A percentile compares a stretch with the other conserved stretches of the same genome.
Conservation (phyloP, 2,113 vertebrate genomes). For the Camelus dromedarius region DNA sequence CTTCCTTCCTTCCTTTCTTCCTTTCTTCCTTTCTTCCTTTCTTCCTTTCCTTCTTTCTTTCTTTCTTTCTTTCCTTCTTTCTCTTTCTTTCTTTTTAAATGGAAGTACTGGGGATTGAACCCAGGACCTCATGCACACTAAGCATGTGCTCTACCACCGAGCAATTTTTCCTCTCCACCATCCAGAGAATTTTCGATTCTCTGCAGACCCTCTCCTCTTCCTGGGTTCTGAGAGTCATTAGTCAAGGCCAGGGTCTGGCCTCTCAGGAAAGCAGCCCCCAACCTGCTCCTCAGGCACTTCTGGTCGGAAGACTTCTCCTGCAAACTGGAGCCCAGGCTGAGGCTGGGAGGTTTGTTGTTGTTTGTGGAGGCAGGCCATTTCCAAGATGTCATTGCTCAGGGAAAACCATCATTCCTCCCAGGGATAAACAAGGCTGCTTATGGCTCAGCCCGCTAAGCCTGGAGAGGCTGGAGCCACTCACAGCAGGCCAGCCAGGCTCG, state of each 20-base stretch:
- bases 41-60: too few relatives aligned
- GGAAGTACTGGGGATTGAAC: too few relatives aligned
- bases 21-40: too few relatives aligned
- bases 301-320: slow-evolving; percentile 38
- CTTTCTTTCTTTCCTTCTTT: too few relatives aligned
- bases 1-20: too few relatives aligned
- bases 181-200: background rate
- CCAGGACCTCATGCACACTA: too few relatives aligned
- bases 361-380: slow-evolving; percentile 76
- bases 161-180: too few relatives aligned
- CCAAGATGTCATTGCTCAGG: slow-evolving; percentile 77
- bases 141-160: too few relatives aligned
- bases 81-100: too few relatives aligned
- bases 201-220: background rate
- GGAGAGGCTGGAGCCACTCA: slow-evolving; percentile 52
- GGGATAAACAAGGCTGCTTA: slow-evolving; percentile 50
- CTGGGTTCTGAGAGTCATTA: background rate
- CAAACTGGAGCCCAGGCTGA: background rate
- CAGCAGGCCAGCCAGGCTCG: background rate
- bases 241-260: background rate
- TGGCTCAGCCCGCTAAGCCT: background rate
- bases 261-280: background rate
- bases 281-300: background rate
- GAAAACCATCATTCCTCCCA: slow-evolving; percentile 63
- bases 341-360: slow-evolving; percentile 76